Conservation (phyloP, 64 coral and sea anemone genomes). For the Pocillopora verrucosa region DNA sequence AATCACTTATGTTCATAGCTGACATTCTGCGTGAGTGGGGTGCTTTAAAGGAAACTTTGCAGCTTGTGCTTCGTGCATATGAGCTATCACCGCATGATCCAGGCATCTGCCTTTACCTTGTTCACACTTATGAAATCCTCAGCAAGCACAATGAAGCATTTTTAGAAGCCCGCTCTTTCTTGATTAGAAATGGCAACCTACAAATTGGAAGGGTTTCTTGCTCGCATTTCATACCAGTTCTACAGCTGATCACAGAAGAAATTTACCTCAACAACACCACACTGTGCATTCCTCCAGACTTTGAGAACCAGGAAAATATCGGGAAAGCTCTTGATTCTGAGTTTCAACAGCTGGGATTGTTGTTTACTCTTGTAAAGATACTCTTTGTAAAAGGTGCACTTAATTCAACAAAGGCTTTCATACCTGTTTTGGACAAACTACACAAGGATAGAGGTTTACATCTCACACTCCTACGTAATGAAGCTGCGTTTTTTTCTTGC, state of each 20-base stretch:
- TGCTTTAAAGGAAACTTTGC: background rate
- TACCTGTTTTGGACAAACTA: constrained; percentile 43
- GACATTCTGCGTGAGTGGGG: constrained; percentile 57
- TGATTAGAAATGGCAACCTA: background rate
- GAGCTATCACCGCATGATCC: constrained; percentile 36
- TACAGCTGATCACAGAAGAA: constrained; percentile 16
- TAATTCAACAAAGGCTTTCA: constrained; percentile 32
- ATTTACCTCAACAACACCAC: constrained; percentile 37
- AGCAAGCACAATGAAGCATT: constrained; percentile 53
- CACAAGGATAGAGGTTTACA: constrained; percentile 44
- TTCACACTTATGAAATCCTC: constrained; percentile 58
- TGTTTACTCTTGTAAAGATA: constrained; percentile 62
- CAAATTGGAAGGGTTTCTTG: constrained; percentile 27
- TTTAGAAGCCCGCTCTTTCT: constrained; percentile 9
- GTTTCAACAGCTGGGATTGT: constrained; percentile 47
- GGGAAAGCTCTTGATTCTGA: constrained; percentile 40
- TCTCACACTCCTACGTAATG: constrained; percentile 60
- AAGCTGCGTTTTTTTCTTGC: constrained; percentile 64
- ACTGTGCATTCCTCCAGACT: constrained; percentile 13
- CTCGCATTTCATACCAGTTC: constrained; percentile 22
- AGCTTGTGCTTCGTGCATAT: constrained; percentile 8
- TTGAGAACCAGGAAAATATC: background rate
- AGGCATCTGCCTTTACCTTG: constrained; percentile 53
- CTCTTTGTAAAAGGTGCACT: constrained; percentile 58
- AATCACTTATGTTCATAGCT: constrained; percentile 43